Evolutionary conservation across 2,797 vertebrate genomes (phyloP).

Genomic region (Coilia nasus): DNA sequence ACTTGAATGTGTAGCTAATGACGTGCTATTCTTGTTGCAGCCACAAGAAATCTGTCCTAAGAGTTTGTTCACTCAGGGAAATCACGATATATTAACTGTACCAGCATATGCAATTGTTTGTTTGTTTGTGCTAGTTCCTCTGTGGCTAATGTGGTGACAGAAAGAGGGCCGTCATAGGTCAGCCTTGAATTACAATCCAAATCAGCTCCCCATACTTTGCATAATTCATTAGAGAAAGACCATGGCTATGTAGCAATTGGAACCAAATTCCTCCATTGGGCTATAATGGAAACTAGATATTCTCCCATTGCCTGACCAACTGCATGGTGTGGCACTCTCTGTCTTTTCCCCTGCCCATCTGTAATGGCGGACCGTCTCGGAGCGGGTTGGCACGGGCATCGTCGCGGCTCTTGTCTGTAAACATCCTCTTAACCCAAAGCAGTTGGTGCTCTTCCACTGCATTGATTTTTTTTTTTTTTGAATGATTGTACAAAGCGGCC

Average conservation of each 20-base stretch:
- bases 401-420: slow-evolving; percentile 60
- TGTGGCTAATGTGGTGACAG: slow-evolving; percentile 60
- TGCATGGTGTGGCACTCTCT: slow-evolving; percentile 50
- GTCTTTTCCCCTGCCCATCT: slow-evolving; percentile 52
- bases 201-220: slow-evolving; percentile 15
- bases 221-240: slow-evolving; percentile 58
- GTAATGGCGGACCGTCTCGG: slow-evolving; percentile 44
- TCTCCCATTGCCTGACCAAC: slow-evolving; percentile 35
- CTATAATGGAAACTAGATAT: slow-evolving; percentile 64
- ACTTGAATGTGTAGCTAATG: slow-evolving; percentile 18
- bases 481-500: slow-evolving; percentile 49
- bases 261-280: slow-evolving; percentile 21
- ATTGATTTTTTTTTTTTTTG: slow-evolving; percentile 60
- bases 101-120: slow-evolving; percentile 57
- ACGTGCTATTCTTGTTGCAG: background rate
- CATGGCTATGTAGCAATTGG: slow-evolving; percentile 40
- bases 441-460: slow-evolving; percentile 57
- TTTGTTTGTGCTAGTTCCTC: slow-evolving; percentile 61
- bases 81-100: slow-evolving; percentile 20
- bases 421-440: slow-evolving; percentile 61
- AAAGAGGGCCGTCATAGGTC: slow-evolving; percentile 51
- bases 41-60: background rate
- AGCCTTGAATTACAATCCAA: slow-evolving; percentile 44
- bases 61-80: background rate
- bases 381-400: slow-evolving; percentile 58